These are phyloP conservation scores for Oncorhynchus tshawytscha DNA, from an alignment of 2,113 vertebrate species.

Conservation along the genomic window DNA sequence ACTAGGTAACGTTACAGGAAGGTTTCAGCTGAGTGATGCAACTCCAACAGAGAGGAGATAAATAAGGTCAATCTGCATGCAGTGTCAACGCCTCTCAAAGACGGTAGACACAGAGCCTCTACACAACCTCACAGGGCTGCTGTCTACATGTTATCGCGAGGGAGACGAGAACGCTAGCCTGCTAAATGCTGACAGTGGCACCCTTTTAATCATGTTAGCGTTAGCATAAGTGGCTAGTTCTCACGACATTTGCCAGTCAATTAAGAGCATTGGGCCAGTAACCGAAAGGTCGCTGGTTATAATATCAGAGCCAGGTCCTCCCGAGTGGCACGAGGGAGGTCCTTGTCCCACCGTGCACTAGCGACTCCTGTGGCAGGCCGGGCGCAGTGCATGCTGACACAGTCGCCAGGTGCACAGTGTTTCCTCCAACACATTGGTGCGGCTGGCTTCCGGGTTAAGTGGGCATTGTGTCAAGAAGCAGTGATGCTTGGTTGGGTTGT, in stretches of 20 bases:
- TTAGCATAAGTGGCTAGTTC: background rate
- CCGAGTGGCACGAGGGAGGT: no score
- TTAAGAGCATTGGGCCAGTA: background rate
- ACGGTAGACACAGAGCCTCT: conserved; percentile 11
- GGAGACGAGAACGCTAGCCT: background rate
- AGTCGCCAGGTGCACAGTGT: no score
- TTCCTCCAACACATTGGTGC: no score
- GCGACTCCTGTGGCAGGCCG: no score
- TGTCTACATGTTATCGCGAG: background rate
- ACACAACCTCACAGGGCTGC: background rate
- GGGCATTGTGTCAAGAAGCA: no score
- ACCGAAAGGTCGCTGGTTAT: no score
- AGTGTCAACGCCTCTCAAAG: conserved; percentile 17
- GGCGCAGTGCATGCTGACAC: no score
- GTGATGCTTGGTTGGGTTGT: no score
- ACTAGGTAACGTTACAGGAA: conserved; percentile 26
- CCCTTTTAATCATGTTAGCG: background rate
- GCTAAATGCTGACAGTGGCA: background rate
- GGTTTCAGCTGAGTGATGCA: conserved; percentile 58
- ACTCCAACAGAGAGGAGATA: conserved; percentile 51
- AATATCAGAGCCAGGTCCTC: no score
- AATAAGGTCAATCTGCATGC: conserved; percentile 53
- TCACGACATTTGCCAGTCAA: background rate
- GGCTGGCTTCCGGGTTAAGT: no score
- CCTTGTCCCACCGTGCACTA: no score